These are phyloP conservation scores for Abrostola triplasia DNA, from an alignment of 2,888 invertebrate species.

Conservation along the genomic window DNA sequence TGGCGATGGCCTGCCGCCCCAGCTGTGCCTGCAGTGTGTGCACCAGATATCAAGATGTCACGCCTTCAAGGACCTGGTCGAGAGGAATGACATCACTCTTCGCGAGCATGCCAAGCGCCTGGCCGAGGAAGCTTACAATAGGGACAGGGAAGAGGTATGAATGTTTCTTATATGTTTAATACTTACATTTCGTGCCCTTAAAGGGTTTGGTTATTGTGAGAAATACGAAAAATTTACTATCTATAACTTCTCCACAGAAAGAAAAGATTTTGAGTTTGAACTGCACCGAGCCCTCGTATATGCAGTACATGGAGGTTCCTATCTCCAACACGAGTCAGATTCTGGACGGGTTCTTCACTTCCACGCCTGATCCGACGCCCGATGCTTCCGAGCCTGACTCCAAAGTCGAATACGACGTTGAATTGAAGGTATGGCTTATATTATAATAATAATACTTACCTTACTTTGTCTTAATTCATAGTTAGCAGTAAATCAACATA, in stretches of 20 bases:
- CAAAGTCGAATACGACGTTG: constrained; percentile 64
- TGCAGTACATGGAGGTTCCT: constrained; percentile 78
- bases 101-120: constrained; percentile 78
- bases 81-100: constrained; percentile 88
- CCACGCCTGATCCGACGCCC: constrained; percentile 49
- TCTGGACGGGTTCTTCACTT: constrained; percentile 76
- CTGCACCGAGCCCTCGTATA: constrained; percentile 70
- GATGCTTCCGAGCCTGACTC: constrained; percentile 54
- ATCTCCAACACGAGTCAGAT: constrained; percentile 66
- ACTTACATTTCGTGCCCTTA: not conserved
- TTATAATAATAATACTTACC: too few species aligned
- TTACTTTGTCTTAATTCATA: too few species aligned
- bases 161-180: not conserved
- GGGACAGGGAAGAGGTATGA: constrained; percentile 66
- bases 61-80: constrained; percentile 89
- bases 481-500: too few species aligned
- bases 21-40: constrained; percentile 90
- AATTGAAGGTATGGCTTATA: constrained; percentile 57
- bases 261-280: constrained; percentile 67
- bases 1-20: constrained; percentile 89
- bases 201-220: not conserved
- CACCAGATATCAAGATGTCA: constrained; percentile 90
- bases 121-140: constrained; percentile 70
- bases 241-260: constrained; percentile 58
- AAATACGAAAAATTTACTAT: not conserved